Evolutionary conservation across 2,888 invertebrate genomes (phyloP).

Genomic region (Papilio gigon): DNA sequence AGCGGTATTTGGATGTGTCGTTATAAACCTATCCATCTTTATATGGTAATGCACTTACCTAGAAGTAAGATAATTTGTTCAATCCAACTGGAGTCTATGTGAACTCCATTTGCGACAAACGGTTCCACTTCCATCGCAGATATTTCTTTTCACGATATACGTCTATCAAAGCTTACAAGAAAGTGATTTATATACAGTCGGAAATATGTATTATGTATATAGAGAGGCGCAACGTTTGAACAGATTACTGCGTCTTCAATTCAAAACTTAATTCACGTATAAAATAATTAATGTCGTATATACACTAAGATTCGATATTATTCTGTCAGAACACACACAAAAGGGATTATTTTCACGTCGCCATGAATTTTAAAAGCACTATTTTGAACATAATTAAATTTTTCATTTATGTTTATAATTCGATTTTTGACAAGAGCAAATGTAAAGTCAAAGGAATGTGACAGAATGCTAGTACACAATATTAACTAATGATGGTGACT

Average conservation of each 20-base stretch:
- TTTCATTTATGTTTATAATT: neutral
- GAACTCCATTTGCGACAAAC: conserved; percentile 51
- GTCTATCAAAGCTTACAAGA: neutral
- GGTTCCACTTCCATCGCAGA: conserved; percentile 56
- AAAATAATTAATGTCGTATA: no score
- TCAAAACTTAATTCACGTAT: no score
- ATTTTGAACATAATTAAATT: neutral
- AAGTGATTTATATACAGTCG: neutral
- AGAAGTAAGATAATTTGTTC: conserved; percentile 65
- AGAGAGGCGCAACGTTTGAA: neutral
- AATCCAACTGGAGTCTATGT: conserved; percentile 57
- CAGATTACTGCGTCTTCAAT: neutral
- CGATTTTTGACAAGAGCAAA: neutral
- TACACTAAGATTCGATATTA: neutral
- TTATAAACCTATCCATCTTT: neutral
- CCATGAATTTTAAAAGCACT: neutral
- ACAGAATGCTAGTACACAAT: no score
- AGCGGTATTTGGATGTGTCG: neutral
- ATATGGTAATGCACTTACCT: conserved; percentile 54
- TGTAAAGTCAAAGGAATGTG: neutral
- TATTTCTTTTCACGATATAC: neutral
- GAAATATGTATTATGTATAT: neutral
- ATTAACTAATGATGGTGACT: no score
- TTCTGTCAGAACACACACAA: neutral
- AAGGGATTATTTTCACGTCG: neutral